Evolutionary conservation across 2,797 vertebrate genomes (phyloP).

Genomic region (Chaetodon trifasciatus): DNA sequence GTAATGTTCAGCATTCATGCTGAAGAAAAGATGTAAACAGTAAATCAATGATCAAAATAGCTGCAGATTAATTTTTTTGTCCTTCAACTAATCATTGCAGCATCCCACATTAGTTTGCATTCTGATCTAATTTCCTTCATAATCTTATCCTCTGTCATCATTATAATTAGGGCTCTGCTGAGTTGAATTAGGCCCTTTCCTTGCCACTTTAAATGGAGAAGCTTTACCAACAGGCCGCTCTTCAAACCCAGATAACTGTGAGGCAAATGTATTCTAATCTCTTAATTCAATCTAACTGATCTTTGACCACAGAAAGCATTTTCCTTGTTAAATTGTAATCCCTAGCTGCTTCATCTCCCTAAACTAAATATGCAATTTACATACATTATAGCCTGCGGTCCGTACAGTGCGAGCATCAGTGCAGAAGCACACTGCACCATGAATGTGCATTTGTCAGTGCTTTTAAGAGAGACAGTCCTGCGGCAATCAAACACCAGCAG

Average conservation of each 20-base stretch:
- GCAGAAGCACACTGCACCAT: constrained; percentile 41
- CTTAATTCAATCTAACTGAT: constrained; percentile 85
- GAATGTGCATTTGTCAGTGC: constrained; percentile 63
- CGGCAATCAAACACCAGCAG: constrained; percentile 72
- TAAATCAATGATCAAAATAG: constrained; percentile 12
- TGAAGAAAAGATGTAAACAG: neutral
- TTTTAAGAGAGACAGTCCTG: constrained; percentile 67
- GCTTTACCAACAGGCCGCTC: constrained; percentile 68
- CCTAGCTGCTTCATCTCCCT: constrained; percentile 76
- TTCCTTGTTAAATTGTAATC: constrained; percentile 82
- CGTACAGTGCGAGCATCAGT: constrained; percentile 43
- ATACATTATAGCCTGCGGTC: constrained; percentile 78
- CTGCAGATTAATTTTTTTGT: constrained; percentile 4
- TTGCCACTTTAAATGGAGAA: constrained; percentile 68
- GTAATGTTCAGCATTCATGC: neutral
- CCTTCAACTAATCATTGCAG: constrained; percentile 25
- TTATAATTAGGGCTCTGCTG: constrained; percentile 68
- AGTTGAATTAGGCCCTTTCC: constrained; percentile 69
- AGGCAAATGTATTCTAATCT: constrained; percentile 83
- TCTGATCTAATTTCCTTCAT: constrained; percentile 55
- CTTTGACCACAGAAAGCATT: constrained; percentile 83
- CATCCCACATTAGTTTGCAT: constrained; percentile 35
- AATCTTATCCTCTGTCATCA: constrained; percentile 61
- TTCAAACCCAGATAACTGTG: constrained; percentile 76
- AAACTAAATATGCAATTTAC: constrained; percentile 85